Percentiles rank a stretch among this genome's conserved stretches.
phyloP scores from a whole-genome alignment of 1,140 invertebrate species.

The Saccostrea cuccullata region DNA sequence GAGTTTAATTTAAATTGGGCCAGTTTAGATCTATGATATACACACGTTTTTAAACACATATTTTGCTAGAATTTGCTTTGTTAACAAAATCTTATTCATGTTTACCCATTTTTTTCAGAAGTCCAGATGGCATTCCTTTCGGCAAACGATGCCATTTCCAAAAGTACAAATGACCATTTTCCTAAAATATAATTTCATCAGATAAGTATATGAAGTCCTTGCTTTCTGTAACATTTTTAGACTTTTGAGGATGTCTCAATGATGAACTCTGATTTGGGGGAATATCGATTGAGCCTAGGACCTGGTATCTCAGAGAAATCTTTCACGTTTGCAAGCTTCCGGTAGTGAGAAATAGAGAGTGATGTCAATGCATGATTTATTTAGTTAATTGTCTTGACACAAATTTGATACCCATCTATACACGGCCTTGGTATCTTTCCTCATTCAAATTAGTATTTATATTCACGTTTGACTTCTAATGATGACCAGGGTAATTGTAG shows the following conservation, averaged over 20 bases:
- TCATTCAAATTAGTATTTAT: no score
- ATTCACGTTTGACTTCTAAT: no score
- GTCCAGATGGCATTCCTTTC: not conserved
- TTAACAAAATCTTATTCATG: no score
- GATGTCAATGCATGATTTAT: not conserved
- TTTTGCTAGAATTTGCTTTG: no score
- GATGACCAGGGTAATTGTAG: no score
- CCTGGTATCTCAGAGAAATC: not conserved
- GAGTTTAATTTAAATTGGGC: no score
- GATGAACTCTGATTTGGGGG: not conserved
- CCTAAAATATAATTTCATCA: not conserved
- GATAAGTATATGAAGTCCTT: not conserved
- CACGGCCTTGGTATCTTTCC: not conserved
- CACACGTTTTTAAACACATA: no score
- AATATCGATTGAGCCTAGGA: not conserved
- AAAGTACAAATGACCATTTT: not conserved
- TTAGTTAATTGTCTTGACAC: slow-evolving; percentile 20
- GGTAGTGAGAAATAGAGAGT: not conserved
- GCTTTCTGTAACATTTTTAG: not conserved
- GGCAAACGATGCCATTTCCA: not conserved
- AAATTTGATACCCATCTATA: not conserved
- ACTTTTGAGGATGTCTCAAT: not conserved
- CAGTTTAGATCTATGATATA: no score
- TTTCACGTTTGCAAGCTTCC: not conserved
- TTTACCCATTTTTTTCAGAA: no score